Conservation (phyloP, 2,113 vertebrate genomes). For the Nyctibius bracteatus region DNA sequence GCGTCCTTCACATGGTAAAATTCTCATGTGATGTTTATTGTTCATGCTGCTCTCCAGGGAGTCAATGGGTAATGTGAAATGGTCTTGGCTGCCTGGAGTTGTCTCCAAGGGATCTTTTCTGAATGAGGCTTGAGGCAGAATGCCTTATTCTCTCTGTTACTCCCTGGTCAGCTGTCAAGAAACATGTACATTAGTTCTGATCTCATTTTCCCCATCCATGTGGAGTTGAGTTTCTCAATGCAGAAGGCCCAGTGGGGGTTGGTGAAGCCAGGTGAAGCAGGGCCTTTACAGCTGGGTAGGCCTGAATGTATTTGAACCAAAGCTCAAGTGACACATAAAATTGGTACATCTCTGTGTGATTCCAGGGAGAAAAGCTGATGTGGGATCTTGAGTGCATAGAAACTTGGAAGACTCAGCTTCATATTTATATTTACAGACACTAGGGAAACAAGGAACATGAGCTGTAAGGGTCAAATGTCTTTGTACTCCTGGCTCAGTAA, state of each 20-base stretch:
- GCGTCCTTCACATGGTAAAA: not conserved
- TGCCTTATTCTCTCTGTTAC: not conserved
- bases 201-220: accelerated
- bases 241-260: not conserved
- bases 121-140: not conserved
- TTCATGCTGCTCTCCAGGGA: not conserved
- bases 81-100: not conserved
- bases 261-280: not conserved
- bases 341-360: not conserved
- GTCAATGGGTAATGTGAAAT: accelerated
- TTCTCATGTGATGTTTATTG: not conserved
- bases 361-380: not conserved
- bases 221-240: not conserved
- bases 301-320: not conserved
- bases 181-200: not conserved
- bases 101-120: not conserved
- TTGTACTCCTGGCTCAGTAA: not conserved
- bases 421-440: not conserved
- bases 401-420: not conserved
- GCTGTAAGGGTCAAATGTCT: not conserved
- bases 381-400: not conserved
- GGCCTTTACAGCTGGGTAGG: not conserved
- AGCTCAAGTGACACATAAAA: accelerated
- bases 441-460: not conserved
- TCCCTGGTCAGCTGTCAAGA: not conserved